Base-by-base conservation (phyloP, 2,113 vertebrate genomes). In the Mystacornis crossleyi region DNA sequence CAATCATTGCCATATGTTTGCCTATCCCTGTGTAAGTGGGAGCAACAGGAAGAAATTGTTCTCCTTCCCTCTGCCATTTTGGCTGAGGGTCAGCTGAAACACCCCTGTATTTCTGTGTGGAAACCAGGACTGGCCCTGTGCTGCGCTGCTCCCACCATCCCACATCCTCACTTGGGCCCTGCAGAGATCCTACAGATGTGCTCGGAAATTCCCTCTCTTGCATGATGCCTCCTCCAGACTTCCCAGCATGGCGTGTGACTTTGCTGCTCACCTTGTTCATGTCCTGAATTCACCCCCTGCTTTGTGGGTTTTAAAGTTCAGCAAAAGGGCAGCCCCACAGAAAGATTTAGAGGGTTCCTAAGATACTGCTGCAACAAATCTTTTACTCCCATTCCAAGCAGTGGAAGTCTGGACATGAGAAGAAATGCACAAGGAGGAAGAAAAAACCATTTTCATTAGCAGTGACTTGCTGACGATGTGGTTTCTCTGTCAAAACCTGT, bases 401-500 rank as follows among this genome's bases (percentile, higher is more conserved):
- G 34, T 24, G 42, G 34, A 73, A 17, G 34, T 34, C 53, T 88
- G 85, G 66, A 31, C 81, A 67, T n/a, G 15, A 86, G 64, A 78
- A 91, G 48, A 90, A 87, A 91, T 38, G 21, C 40, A 69, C 4
- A 5, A 87, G 53, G 25, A 87, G 43, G 38, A 81, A 91, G 61
- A 23, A 86, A 91, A 77, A 82, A 85, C 0, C 7, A 12, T 48
- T 83, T 79, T 82, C 43, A 31, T 89, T 74, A 85, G 43, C 66
- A 82, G 48, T n/a, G 66, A 72, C 61, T 91, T 81, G 85, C 73
- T 93, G 81, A 85, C 12, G 0, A n/a, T 80, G 95, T 60, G 81
- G 29, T 89, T 97, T 87, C 57, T 81, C 77, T 84, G 55, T 91
- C 70, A 90, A 82, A 85, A 85, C 48, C 57, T 85, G 78, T 94